Percentiles rank a stretch among this genome's conserved stretches.
phyloP scores from a whole-genome alignment of 2,113 vertebrate genomes.

The Tachycineta bicolor region DNA sequence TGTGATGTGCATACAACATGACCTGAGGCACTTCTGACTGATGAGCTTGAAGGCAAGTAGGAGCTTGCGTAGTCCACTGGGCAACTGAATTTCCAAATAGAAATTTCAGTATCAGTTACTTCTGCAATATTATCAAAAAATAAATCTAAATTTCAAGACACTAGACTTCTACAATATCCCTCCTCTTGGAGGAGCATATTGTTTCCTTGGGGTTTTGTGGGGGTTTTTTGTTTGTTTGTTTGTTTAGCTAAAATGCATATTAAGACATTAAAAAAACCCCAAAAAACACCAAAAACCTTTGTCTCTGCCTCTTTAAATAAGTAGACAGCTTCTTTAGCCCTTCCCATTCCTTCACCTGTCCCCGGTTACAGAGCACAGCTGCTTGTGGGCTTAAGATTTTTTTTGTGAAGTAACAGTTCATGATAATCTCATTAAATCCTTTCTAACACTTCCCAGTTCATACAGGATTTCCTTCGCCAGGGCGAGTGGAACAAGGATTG shows the following conservation, averaged over 20 bases:
- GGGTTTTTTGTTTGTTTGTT: not conserved
- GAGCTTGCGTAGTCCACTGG: not conserved
- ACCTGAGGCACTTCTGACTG: not conserved
- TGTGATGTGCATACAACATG: not conserved
- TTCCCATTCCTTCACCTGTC: slow-evolving; percentile 59
- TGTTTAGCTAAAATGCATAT: not conserved
- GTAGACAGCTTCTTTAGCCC: not conserved
- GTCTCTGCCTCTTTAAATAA: slow-evolving; percentile 9
- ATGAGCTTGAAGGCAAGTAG: not conserved
- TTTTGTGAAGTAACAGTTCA: slow-evolving; percentile 80
- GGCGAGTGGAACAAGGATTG: not conserved
- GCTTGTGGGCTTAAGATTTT: not conserved
- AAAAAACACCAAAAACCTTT: not conserved
- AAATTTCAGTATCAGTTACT: not conserved
- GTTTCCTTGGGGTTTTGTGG: not conserved
- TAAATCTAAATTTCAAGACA: not conserved
- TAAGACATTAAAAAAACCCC: not conserved
- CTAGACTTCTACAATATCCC: not conserved
- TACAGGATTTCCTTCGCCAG: slow-evolving; percentile 30
- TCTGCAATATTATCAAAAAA: not conserved
- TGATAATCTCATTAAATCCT: slow-evolving; percentile 77
- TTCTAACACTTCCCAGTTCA: slow-evolving; percentile 72
- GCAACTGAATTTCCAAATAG: not conserved
- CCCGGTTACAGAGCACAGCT: slow-evolving; percentile 59
- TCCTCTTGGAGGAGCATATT: not conserved